A percentile compares a stretch with the other conserved stretches of the same genome.
phyloP scores from a whole-genome alignment of 2,888 invertebrate species.

The Sussaba pulchella region DNA sequence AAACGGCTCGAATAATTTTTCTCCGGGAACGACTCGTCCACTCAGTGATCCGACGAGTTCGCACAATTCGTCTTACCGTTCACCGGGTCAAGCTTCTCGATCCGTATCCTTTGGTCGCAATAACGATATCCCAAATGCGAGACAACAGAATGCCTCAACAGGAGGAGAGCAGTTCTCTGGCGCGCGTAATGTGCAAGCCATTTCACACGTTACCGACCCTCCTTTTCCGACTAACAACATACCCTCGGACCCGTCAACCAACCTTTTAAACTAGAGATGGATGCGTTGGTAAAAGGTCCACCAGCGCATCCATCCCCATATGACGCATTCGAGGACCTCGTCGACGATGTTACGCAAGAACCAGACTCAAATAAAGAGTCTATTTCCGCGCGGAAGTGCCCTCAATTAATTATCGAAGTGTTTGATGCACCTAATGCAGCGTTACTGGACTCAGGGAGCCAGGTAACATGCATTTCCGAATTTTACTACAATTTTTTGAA shows the following conservation, averaged over 20 bases:
- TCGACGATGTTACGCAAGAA: not conserved
- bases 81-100: too few relatives aligned
- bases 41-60: too few relatives aligned
- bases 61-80: too few relatives aligned
- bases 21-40: too few relatives aligned
- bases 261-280: conserved; percentile 57
- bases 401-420: not conserved
- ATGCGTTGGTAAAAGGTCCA: conserved; percentile 49
- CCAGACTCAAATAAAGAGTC: not conserved
- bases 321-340: conserved; percentile 3
- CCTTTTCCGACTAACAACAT: not conserved
- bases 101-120: too few relatives aligned
- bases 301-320: conserved; percentile 2
- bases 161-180: too few relatives aligned
- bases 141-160: too few relatives aligned
- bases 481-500: not conserved
- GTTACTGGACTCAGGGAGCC: not conserved
- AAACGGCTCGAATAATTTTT: too few relatives aligned
- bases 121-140: too few relatives aligned
- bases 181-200: not conserved
- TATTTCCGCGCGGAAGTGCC: not conserved
- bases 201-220: not conserved
- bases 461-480: not conserved
- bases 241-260: not conserved
- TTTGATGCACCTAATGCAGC: too few relatives aligned